A percentile compares a stretch with the other conserved stretches of the same genome.
phyloP scores from a whole-genome alignment of 2,888 invertebrate genomes.

The Drosophila neutralis region DNA sequence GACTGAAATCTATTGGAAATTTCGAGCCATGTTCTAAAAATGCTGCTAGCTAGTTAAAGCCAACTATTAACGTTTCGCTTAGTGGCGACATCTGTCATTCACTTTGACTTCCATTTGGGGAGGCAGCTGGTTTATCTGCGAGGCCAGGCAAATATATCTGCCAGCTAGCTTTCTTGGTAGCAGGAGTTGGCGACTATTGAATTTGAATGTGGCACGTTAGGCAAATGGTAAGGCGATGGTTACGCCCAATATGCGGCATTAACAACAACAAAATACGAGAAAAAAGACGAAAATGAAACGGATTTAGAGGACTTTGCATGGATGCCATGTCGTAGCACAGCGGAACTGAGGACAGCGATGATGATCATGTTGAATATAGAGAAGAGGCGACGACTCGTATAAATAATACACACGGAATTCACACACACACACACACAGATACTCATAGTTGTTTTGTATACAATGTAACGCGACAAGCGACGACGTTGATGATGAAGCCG shows the following conservation, averaged over 20 bases:
- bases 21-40: background rate
- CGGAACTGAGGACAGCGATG: conserved; percentile 24
- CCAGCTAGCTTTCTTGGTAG: conserved; percentile 40
- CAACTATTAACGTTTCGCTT: background rate
- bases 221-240: conserved; percentile 8
- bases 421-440: conserved; percentile 13
- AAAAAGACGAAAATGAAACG: conserved; percentile 10
- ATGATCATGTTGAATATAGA: conserved; percentile 28
- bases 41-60: background rate
- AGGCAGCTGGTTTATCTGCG: conserved; percentile 15
- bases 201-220: conserved; percentile 55
- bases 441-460: conserved; percentile 35
- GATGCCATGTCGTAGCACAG: conserved; percentile 2
- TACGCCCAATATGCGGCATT: conserved; percentile 24
- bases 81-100: conserved; percentile 9
- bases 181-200: conserved; percentile 60
- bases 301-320: conserved; percentile 25
- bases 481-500: conserved; percentile 42
- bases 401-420: conserved; percentile 42
- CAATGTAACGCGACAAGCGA: conserved; percentile 55
- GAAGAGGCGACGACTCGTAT: conserved; percentile 19
- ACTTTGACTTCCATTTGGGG: conserved; percentile 4
- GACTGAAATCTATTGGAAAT: background rate
- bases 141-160: conserved; percentile 53
- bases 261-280: conserved; percentile 2